Evolutionary conservation across 2,888 invertebrate species (phyloP).

Genomic region (Selenia dentaria): DNA sequence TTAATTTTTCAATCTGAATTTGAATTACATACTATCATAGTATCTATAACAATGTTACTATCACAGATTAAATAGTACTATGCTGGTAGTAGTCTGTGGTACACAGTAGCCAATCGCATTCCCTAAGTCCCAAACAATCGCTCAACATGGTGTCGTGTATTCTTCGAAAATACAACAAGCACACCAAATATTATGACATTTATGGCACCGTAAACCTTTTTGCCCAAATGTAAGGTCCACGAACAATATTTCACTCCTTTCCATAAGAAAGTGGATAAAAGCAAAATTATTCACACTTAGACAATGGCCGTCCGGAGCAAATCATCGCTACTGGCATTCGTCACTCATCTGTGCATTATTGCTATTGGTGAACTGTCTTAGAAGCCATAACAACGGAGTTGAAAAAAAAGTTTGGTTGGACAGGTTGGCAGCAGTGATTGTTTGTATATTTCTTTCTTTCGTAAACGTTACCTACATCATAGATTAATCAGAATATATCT

Average conservation of each 20-base stretch:
- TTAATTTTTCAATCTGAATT: no score
- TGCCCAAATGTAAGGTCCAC: conserved; percentile 7
- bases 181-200: conserved; percentile 21
- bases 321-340: conserved; percentile 25
- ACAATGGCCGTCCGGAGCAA: conserved; percentile 19
- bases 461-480: no score
- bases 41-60: no score
- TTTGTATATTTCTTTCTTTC: no score
- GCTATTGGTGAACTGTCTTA: conserved; percentile 16
- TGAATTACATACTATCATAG: no score
- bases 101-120: background rate
- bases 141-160: conserved; percentile 9
- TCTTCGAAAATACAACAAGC: conserved; percentile 3
- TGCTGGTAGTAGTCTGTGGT: background rate
- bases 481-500: no score
- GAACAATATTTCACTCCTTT: conserved; percentile 10
- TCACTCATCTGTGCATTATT: no score
- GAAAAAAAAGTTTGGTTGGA: conserved; percentile 12
- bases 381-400: conserved; percentile 2
- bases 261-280: conserved; percentile 1
- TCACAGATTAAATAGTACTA: no score
- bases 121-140: background rate
- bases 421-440: conserved; percentile 22
- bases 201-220: conserved; percentile 21
- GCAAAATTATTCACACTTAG: conserved; percentile 17